Evolutionary conservation across 2,888 invertebrate species (phyloP).

Genomic region (Lithosia quadra): DNA sequence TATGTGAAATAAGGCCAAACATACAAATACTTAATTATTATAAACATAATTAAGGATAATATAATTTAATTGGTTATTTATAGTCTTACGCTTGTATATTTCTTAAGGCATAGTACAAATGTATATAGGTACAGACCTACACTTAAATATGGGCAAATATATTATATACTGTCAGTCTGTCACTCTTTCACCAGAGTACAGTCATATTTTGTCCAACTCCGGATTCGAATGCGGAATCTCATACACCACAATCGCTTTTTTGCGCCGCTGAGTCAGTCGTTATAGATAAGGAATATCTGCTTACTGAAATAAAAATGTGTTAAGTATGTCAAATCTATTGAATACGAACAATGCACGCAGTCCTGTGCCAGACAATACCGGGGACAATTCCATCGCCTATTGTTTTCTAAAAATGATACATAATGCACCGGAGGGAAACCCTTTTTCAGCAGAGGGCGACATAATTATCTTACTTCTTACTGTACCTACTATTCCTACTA

Average conservation of each 20-base stretch:
- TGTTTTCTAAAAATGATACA: constrained; percentile 22
- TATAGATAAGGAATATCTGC: background rate
- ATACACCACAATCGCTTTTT: background rate
- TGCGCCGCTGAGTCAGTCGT: background rate
- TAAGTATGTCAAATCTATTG: constrained; percentile 6
- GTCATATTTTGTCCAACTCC: background rate
- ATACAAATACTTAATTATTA: background rate
- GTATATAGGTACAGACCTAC: background rate
- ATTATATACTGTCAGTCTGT: background rate
- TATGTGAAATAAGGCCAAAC: background rate
- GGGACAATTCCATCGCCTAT: constrained; percentile 18
- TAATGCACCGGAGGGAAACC: constrained; percentile 22
- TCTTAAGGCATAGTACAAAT: background rate
- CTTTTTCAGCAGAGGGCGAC: constrained; percentile 3
- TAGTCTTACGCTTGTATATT: background rate
- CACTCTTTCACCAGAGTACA: no score
- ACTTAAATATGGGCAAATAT: background rate
- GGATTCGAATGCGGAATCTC: background rate
- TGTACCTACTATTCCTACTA: no score
- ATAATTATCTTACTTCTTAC: background rate
- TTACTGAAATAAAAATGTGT: constrained; percentile 11
- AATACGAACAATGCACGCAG: constrained; percentile 19
- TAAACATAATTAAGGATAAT: background rate
- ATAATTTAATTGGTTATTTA: background rate
- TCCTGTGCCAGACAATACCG: constrained; percentile 19